Percentiles rank a stretch among this genome's conserved stretches.
phyloP scores from a whole-genome alignment of 2,797 vertebrate genomes.

The Acrossocheilus wenchowensis region DNA sequence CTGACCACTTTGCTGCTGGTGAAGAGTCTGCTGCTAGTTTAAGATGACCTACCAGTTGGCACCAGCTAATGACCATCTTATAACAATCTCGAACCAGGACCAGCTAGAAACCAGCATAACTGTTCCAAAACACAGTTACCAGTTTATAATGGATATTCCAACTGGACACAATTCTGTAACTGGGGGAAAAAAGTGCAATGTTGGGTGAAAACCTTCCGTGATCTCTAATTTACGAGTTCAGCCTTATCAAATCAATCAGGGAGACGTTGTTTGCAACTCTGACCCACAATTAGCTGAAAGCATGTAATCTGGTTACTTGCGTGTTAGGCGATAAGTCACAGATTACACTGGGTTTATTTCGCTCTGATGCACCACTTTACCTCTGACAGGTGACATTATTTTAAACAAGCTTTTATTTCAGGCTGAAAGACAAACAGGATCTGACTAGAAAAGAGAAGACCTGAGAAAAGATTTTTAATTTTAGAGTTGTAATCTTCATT shows the following conservation, averaged over 20 bases:
- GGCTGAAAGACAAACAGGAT: background rate
- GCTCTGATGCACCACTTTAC: background rate
- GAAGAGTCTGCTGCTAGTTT: background rate
- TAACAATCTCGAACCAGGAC: background rate
- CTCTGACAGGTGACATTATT: background rate
- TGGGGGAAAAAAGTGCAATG: background rate
- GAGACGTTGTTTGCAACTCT: slow-evolving; percentile 31
- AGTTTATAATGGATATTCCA: background rate
- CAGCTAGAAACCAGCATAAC: background rate
- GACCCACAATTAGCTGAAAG: slow-evolving; percentile 48
- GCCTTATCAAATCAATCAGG: slow-evolving; percentile 15
- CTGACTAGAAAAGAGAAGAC: background rate
- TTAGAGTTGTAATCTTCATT: slow-evolving; percentile 15
- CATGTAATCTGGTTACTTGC: slow-evolving; percentile 41
- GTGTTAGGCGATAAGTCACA: slow-evolving; percentile 16
- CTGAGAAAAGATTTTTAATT: background rate
- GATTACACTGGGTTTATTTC: background rate
- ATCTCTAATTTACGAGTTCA: slow-evolving; percentile 26
- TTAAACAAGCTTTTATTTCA: background rate
- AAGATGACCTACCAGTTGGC: background rate
- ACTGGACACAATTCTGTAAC: background rate
- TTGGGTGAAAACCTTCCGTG: background rate
- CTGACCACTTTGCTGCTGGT: background rate
- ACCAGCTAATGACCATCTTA: background rate
- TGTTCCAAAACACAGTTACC: background rate